Evolutionary conservation across 2,113 vertebrate species (phyloP).

Genomic region (Arvicanthis niloticus): DNA sequence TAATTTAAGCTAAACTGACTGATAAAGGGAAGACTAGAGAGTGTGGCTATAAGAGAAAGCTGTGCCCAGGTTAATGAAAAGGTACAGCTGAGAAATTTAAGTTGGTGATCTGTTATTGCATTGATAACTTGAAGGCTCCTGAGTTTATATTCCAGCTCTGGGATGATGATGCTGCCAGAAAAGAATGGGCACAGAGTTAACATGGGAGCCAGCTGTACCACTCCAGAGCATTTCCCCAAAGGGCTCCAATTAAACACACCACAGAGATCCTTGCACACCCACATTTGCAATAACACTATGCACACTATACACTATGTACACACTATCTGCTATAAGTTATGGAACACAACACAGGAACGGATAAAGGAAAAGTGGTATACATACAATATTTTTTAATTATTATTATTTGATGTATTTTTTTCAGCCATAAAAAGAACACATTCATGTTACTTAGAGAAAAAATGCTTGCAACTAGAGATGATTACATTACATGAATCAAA

Average conservation of each 20-base stretch:
- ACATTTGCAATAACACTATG: not conserved
- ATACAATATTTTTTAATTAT: not conserved
- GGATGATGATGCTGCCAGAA: conserved; percentile 5
- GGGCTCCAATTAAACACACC: not conserved
- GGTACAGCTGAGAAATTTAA: not conserved
- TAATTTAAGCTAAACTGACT: conserved; percentile 18
- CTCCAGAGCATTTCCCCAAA: not conserved
- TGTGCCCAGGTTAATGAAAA: not conserved
- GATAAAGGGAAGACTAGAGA: not conserved
- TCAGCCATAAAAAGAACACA: not conserved
- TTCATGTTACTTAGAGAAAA: too few species aligned
- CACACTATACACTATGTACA: not conserved
- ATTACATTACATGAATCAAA: not conserved
- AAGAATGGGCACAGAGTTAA: not conserved
- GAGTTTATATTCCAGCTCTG: conserved; percentile 18
- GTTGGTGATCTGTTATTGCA: not conserved
- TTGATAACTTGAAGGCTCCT: not conserved
- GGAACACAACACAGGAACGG: too few species aligned
- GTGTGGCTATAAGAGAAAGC: not conserved
- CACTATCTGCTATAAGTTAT: not conserved
- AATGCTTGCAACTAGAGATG: not conserved
- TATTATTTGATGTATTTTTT: too few species aligned
- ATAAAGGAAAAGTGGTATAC: not conserved
- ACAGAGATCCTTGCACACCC: not conserved
- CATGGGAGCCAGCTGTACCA: not conserved